Evolutionary conservation across 2,797 vertebrate species (phyloP).

Genomic region (Pangasius larnaudii): DNA sequence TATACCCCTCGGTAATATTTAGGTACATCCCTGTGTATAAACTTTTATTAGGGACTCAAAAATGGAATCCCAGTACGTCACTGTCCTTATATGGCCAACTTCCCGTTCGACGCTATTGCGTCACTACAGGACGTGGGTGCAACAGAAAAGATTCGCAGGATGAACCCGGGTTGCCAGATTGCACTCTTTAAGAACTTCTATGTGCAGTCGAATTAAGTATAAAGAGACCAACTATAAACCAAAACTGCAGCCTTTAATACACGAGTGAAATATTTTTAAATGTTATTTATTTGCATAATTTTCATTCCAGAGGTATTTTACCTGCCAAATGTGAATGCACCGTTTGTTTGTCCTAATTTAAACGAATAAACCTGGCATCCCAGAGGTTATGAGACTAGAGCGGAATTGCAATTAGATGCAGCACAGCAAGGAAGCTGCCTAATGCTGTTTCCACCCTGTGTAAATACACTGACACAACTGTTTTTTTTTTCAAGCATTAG

Average conservation of each 20-base stretch:
- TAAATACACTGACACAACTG: neutral
- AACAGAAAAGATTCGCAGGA: conserved; percentile 30
- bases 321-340: neutral
- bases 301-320: neutral
- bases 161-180: conserved; percentile 37
- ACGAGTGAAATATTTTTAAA: neutral
- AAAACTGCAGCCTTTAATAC: neutral
- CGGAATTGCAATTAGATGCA: conserved; percentile 37
- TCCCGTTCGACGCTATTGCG: conserved; percentile 74
- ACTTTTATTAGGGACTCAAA: conserved; percentile 32
- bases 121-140: conserved; percentile 52
- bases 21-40: conserved; percentile 7
- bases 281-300: neutral
- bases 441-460: neutral
- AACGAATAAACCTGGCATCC: neutral
- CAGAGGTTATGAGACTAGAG: neutral
- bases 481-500: too few species aligned
- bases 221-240: neutral
- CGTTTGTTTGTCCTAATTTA: neutral
- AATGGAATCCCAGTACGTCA: conserved; percentile 86
- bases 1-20: neutral
- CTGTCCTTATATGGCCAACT: conserved; percentile 85
- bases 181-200: neutral
- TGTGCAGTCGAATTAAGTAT: neutral
- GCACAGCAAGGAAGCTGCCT: neutral